Evolutionary conservation across 2,113 vertebrate species (phyloP).

Genomic region (Forbesichthys agassizii): DNA sequence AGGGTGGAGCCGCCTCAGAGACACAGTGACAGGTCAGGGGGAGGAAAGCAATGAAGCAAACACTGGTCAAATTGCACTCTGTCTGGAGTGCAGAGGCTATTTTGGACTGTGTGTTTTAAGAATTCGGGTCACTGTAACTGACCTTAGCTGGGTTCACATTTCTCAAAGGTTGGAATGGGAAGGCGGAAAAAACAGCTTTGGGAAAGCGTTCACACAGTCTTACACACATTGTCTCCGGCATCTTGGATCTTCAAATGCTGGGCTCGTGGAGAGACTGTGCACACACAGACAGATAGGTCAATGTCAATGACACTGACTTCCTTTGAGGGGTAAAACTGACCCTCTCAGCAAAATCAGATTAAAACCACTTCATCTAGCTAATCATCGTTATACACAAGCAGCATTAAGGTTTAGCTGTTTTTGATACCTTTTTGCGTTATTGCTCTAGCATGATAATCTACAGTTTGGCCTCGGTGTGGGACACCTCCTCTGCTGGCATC

Average conservation of each 20-base stretch:
- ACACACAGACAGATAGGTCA: slow-evolving; percentile 74
- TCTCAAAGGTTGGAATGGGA: slow-evolving; percentile 47
- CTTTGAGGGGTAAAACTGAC: slow-evolving; percentile 4
- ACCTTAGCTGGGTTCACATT: slow-evolving; percentile 49
- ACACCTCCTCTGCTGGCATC: slow-evolving; percentile 3
- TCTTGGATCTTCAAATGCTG: slow-evolving; percentile 71
- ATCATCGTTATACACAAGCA: neutral
- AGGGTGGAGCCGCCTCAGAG: slow-evolving; percentile 64
- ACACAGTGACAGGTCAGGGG: slow-evolving; percentile 28
- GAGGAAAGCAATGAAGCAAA: slow-evolving; percentile 24
- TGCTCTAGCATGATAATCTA: neutral
- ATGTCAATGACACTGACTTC: slow-evolving; percentile 48
- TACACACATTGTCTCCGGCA: slow-evolving; percentile 82
- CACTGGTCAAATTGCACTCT: slow-evolving; percentile 41
- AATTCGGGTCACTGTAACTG: slow-evolving; percentile 20
- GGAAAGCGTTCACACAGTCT: slow-evolving; percentile 67
- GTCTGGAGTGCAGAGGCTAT: slow-evolving; percentile 29
- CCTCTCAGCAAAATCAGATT: neutral
- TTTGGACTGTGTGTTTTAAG: slow-evolving; percentile 15
- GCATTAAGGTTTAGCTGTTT: neutral
- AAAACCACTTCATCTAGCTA: neutral
- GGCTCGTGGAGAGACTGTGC: slow-evolving; percentile 70
- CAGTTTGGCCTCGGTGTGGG: slow-evolving; percentile 13
- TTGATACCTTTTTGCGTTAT: slow-evolving; percentile 1
- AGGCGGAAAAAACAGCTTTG: slow-evolving; percentile 51